Evolutionary conservation across 2,888 invertebrate genomes (phyloP).

Genomic region (Conomelus anceps): DNA sequence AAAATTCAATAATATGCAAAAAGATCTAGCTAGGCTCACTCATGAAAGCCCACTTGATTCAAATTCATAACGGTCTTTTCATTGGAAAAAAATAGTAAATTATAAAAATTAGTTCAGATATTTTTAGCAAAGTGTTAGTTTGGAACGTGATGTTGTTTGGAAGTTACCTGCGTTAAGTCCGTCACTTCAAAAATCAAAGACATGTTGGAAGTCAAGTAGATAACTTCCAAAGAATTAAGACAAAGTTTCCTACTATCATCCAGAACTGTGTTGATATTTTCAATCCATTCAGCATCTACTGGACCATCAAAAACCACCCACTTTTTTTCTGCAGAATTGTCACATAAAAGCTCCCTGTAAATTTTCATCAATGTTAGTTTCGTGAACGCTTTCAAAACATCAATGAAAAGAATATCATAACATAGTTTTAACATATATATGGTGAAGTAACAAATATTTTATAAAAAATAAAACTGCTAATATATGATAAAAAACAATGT

Average conservation of each 20-base stretch:
- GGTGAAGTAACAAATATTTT: too few species aligned
- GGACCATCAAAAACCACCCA: constrained; percentile 93
- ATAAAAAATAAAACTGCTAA: too few species aligned
- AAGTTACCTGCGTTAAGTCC: constrained; percentile 62
- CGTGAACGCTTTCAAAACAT: not conserved
- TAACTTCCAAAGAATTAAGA: constrained; percentile 79
- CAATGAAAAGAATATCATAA: too few species aligned
- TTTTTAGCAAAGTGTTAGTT: too few species aligned
- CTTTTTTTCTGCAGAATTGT: constrained; percentile 67
- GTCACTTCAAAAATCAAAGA: constrained; percentile 84
- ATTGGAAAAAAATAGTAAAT: too few species aligned
- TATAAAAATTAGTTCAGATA: too few species aligned
- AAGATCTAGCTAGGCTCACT: too few species aligned
- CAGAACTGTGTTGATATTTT: constrained; percentile 82
- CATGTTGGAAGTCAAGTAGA: constrained; percentile 73
- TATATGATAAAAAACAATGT: too few species aligned
- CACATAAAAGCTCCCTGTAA: constrained; percentile 67
- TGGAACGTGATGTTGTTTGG: not conserved
- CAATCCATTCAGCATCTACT: constrained; percentile 85
- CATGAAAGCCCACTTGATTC: too few species aligned
- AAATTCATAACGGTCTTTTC: too few species aligned
- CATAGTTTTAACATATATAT: too few species aligned
- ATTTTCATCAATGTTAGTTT: constrained; percentile 41
- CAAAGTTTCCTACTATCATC: constrained; percentile 86
- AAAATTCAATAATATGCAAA: too few species aligned